Evolutionary conservation across 1,140 invertebrate species (phyloP).

Genomic region (Varroa destructor): DNA sequence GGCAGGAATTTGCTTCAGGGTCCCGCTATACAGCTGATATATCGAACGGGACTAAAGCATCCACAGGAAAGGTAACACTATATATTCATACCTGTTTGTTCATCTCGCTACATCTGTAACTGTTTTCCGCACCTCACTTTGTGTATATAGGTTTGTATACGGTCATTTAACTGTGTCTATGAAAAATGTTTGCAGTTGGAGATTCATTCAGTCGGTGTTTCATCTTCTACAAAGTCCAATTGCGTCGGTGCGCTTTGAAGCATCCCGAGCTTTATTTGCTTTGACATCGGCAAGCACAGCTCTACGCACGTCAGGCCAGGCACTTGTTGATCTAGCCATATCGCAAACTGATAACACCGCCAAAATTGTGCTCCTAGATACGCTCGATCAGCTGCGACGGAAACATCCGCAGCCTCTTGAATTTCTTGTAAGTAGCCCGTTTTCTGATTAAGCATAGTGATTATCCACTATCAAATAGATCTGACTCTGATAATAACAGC

Average conservation of each 20-base stretch:
- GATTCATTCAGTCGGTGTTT: constrained; percentile 97
- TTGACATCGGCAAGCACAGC: constrained; percentile 89
- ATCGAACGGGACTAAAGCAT: too few relatives aligned
- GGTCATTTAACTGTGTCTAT: too few relatives aligned
- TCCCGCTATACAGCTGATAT: too few relatives aligned
- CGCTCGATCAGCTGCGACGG: constrained; percentile 69
- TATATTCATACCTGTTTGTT: too few relatives aligned
- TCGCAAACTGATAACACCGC: constrained; percentile 99
- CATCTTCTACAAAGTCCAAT: constrained; percentile 89
- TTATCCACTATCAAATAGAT: too few relatives aligned
- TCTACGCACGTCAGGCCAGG: constrained; percentile 87
- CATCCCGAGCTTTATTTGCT: constrained; percentile 91
- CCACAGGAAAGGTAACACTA: too few relatives aligned
- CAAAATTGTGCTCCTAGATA: constrained; percentile 92
- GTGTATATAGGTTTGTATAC: too few relatives aligned
- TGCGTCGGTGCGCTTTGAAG: constrained; percentile 93
- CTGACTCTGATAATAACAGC: too few relatives aligned
- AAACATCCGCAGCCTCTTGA: constrained; percentile 63
- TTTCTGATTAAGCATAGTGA: background rate
- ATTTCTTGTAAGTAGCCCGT: constrained; percentile 51
- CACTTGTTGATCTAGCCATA: constrained; percentile 95
- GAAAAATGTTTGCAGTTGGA: background rate
- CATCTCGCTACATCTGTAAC: too few relatives aligned
- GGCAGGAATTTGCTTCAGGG: too few relatives aligned
- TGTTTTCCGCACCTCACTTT: too few relatives aligned